A percentile compares a stretch with the other conserved stretches of the same genome.
Evolutionary conservation across 2,888 invertebrate genomes (phyloP).

Genomic region (Papilio demoleus): DNA sequence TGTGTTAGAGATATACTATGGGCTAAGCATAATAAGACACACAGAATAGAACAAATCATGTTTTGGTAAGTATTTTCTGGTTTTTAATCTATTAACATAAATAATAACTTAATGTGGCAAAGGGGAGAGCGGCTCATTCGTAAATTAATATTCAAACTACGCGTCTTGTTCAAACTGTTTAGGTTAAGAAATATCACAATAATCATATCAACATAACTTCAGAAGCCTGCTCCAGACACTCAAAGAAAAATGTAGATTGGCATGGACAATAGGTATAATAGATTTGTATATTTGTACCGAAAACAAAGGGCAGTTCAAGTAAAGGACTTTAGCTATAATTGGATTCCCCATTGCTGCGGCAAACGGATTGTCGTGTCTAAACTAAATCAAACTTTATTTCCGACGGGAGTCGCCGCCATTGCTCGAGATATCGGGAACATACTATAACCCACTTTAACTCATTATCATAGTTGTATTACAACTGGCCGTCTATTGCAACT

Average conservation of each 20-base stretch:
- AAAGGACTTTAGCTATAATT: constrained; percentile 56
- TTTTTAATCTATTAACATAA: too few species aligned
- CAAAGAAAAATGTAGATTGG: too few species aligned
- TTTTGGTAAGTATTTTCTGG: too few species aligned
- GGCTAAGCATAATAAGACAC: too few species aligned
- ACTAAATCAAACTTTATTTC: constrained; percentile 80
- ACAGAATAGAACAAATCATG: too few species aligned
- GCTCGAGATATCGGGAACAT: constrained; percentile 60
- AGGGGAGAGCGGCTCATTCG: too few species aligned
- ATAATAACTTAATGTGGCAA: too few species aligned
- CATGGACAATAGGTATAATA: not conserved
- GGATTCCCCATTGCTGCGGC: constrained; percentile 67
- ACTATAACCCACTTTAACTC: constrained; percentile 61
- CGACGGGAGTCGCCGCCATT: constrained; percentile 66
- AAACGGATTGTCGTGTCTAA: constrained; percentile 74
- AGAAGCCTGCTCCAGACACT: not conserved
- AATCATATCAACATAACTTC: not conserved
- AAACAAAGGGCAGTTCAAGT: constrained; percentile 35
- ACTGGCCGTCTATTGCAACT: not conserved
- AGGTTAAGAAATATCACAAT: too few species aligned
- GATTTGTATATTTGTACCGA: constrained; percentile 26
- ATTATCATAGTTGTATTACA: constrained; percentile 59
- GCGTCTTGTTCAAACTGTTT: too few species aligned
- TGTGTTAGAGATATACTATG: too few species aligned
- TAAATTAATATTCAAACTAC: too few species aligned